Base-by-base conservation (phyloP, 2,888 invertebrate genomes). In the Spicauda simplicius region DNA sequence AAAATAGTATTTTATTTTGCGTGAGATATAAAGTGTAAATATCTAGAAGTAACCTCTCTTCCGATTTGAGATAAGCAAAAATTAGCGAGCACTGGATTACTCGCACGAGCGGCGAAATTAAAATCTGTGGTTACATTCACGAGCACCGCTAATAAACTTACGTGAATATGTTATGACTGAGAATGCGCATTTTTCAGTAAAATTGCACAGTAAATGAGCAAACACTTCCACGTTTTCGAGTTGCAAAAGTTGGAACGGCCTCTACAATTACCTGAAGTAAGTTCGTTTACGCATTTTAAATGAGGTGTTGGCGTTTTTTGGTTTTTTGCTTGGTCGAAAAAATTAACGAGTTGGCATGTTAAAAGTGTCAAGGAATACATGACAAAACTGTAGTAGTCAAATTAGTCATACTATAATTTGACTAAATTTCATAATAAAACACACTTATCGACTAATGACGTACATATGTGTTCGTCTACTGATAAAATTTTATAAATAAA, bases 41-140 rank as follows among this genome's bases (percentile, higher is more conserved):
- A 12, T 2, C 41, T 41, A 1, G 10, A 12, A 41, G 41, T 10
- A 33, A 4, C 41, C 4, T 2, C 41, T 14, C 25, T 41, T 41
- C 41, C 41, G 41, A 41, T 41, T 14, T 14, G 41, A 41, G 41
- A 14, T 14, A 41, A 7, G 12, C 41, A 2, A 3, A 11, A 41
- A 41, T 1, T 41, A 14, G 41, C 41, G 41, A 3, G 41, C 76
- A 77, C 76, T 76, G 59, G 83, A 85, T 86, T 48, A 82, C 82
- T 75, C 79, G 78, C 78, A 84, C 78, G 81, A 83, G 80, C 77
- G 78, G 78, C 76, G 74, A 85, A 87, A 87, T 87, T 86, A 86
- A 87, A 88, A 86, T 82, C 80, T 81, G 86, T 77, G 86, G 86
- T 80, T 79, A 81, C 82, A 81, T 84, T 79, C 80, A 77, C 74